Evolutionary conservation across 2,113 vertebrate species (phyloP).

Genomic region (Colaptes auratus): DNA sequence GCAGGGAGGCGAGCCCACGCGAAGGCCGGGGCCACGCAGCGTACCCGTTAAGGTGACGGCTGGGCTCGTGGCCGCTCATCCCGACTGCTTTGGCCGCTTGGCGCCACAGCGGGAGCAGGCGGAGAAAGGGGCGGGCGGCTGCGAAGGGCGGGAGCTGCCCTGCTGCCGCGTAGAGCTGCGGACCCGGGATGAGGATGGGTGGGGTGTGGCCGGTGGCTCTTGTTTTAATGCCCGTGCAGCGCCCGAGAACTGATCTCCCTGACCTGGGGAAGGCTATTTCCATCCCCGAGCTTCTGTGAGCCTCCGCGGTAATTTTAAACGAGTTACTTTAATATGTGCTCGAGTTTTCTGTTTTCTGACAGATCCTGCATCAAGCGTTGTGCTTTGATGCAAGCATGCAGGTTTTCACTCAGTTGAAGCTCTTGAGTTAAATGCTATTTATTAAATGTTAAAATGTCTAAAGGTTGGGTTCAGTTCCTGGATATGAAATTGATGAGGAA

Average conservation of each 20-base stretch:
- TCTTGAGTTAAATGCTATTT: neutral
- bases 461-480: neutral
- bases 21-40: neutral
- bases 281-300: neutral
- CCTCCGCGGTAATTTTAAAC: fast-evolving
- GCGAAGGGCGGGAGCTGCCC: neutral
- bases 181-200: too few species aligned
- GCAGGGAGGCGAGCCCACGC: neutral
- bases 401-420: neutral
- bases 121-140: neutral
- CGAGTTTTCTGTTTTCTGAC: fast-evolving
- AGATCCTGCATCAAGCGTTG: fast-evolving
- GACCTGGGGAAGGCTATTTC: fast-evolving
- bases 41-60: neutral
- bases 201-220: fast-evolving
- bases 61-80: neutral
- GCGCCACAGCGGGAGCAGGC: neutral
- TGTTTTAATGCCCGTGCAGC: fast-evolving
- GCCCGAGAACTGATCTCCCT: fast-evolving
- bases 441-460: neutral
- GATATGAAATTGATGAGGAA: neutral
- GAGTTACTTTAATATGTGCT: fast-evolving
- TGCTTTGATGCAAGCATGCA: neutral
- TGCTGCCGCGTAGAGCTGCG: neutral
- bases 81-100: neutral